These are phyloP conservation scores for Carposina sasakii DNA, from an alignment of 1,140 invertebrate genomes.

Conservation along the genomic window DNA sequence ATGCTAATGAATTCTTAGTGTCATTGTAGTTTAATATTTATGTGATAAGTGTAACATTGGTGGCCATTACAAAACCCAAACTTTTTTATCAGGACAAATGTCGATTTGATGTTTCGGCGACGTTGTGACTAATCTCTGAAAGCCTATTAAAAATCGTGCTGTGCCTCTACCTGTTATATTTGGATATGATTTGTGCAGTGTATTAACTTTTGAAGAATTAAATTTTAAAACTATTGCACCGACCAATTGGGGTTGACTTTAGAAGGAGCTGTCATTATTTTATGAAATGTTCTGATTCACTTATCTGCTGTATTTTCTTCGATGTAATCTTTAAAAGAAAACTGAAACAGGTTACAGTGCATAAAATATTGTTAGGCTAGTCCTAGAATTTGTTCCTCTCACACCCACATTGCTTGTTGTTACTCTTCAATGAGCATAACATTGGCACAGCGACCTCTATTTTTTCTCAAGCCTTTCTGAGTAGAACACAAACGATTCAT, in stretches of 20 bases:
- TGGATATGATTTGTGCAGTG: conserved; percentile 34
- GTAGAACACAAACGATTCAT: conserved; percentile 38
- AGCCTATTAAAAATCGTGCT: conserved; percentile 54
- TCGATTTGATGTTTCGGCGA: conserved; percentile 72
- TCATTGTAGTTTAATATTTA: conserved; percentile 28
- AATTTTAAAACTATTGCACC: conserved; percentile 50
- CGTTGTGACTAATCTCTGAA: conserved; percentile 55
- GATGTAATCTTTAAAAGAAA: no score
- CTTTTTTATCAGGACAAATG: conserved; percentile 71
- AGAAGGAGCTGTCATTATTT: conserved; percentile 66
- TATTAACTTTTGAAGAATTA: conserved; percentile 29
- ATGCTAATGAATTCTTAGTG: background rate
- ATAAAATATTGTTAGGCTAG: no score
- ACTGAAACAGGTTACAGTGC: no score
- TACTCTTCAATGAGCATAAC: conserved; percentile 70
- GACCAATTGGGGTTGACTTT: conserved; percentile 64
- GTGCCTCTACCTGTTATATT: conserved; percentile 34
- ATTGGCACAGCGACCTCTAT: conserved; percentile 62
- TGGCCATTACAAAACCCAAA: conserved; percentile 72
- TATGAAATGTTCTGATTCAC: conserved; percentile 47
- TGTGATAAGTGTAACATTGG: conserved; percentile 68
- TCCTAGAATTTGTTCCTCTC: no score
- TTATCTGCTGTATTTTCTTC: conserved; percentile 22
- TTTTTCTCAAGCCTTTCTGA: conserved; percentile 40
- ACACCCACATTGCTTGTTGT: conserved; percentile 57